Base-by-base conservation (phyloP, 2,797 vertebrate genomes). In the Cichlasoma orientale region DNA sequence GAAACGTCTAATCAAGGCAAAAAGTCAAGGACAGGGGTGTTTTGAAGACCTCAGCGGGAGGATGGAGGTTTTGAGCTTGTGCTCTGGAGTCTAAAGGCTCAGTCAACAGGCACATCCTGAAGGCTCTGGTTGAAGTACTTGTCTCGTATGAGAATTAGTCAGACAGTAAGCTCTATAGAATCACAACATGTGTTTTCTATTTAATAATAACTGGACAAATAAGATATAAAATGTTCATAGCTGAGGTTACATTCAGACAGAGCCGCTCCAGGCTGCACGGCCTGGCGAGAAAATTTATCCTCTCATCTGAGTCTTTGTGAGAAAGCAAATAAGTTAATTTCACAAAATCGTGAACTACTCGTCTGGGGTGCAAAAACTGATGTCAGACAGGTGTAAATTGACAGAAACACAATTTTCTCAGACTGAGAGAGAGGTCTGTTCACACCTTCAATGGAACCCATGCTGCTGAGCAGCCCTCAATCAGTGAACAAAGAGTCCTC, bases 41-140 rank as follows among this genome's bases (percentile, higher is more conserved):
- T 27, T 23, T 2, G 8, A 44, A 44, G 59, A 63, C 59, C 38
- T 27, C 23, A 44, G 4, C 0, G 0, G 14, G 3, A 66, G 59
- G 41, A 41, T 7, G 38, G 25, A 14, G 21, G 36, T 8, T 18
- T 44, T 8, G 16, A 19, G 47, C 18, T 50, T 50, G 16, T 47
- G 44, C 14, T 47, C 14, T 47, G 2, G 44, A 47, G 44, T 25
- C n/a, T 16, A 63, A 63, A 61, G 1, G 1, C 6, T 4, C 12
- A 9, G 5, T 63, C 21, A 41, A 41, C 59, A 25, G 0, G 25
- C 9, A 61, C 4, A 0, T 61, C 1, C 33, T 5, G 18, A 50
- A 50, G 47, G 47, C 47, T 50, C 47, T 19, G 18, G 58, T 9
- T 38, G 21, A 41, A 36, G 14, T 11, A 18, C 10, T 44, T 63